phyloP scores from a whole-genome alignment of 2,113 vertebrate species.

The Emydocephalus ijimae region DNA sequence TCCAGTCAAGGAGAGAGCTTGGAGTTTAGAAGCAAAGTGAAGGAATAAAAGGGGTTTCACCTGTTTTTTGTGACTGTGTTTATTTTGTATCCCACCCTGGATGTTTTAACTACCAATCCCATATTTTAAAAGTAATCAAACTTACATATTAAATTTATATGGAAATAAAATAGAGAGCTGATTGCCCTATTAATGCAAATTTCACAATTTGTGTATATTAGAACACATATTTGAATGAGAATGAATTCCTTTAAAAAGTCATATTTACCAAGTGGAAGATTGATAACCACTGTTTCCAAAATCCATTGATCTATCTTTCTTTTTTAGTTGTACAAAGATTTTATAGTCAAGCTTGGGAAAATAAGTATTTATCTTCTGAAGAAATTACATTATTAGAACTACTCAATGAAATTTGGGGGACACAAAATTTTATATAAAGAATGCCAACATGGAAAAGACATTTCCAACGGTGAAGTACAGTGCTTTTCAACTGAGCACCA shows the following conservation, averaged over 20 bases:
- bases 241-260: not conserved
- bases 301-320: not conserved
- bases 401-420: not conserved
- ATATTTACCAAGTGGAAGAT: not conserved
- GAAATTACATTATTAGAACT: not conserved
- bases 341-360: not conserved
- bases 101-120: not conserved
- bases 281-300: not conserved
- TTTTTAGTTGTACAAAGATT: not conserved
- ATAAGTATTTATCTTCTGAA: not conserved
- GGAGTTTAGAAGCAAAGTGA: no score
- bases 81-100: no score
- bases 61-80: no score
- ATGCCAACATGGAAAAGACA: not conserved
- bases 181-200: not conserved
- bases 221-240: not conserved
- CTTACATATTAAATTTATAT: not conserved
- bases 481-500: not conserved
- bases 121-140: conserved; percentile 9
- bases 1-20: no score
- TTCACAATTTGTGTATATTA: not conserved
- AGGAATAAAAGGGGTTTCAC: no score
- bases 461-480: not conserved
- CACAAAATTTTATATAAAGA: not conserved
- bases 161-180: conserved; percentile 1